phyloP scores from a whole-genome alignment of 64 coral and sea anemone species.

The Dendrophyllia cribrosa region DNA sequence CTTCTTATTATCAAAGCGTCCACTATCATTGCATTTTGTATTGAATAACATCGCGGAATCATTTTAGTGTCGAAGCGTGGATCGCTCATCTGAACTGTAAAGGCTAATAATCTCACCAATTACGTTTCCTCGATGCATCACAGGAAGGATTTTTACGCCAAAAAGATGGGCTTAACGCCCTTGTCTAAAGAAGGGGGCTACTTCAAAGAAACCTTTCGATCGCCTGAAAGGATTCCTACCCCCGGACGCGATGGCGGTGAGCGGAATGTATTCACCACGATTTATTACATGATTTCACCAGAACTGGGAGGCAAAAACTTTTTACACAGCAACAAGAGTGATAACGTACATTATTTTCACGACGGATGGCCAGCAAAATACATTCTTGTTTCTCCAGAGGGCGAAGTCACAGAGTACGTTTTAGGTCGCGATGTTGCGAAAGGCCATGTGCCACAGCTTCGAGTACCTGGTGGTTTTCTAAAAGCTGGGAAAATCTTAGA shows the following conservation, averaged over 20 bases:
- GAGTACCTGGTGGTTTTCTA: conserved; percentile 35
- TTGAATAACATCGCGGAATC: too few relatives aligned
- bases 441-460: conserved; percentile 62
- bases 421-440: conserved; percentile 64
- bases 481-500: conserved; percentile 74
- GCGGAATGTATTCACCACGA: conserved; percentile 51
- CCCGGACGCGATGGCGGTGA: conserved; percentile 34
- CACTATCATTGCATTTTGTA: too few relatives aligned
- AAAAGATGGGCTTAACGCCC: conserved; percentile 14
- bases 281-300: conserved; percentile 76
- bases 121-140: neutral
- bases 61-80: too few relatives aligned
- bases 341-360: conserved; percentile 62
- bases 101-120: too few relatives aligned
- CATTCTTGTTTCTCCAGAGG: conserved; percentile 62
- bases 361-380: conserved; percentile 84
- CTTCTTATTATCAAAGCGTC: too few relatives aligned
- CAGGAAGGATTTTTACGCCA: conserved; percentile 45
- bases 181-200: conserved; percentile 74
- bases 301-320: conserved; percentile 78
- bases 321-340: conserved; percentile 68
- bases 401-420: conserved; percentile 48
- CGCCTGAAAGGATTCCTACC: conserved; percentile 18
- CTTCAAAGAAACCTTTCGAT: conserved; percentile 76
- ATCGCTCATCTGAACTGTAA: too few relatives aligned